Base-by-base conservation (phyloP, 2,797 vertebrate genomes). In the Rallus crepitans region DNA sequence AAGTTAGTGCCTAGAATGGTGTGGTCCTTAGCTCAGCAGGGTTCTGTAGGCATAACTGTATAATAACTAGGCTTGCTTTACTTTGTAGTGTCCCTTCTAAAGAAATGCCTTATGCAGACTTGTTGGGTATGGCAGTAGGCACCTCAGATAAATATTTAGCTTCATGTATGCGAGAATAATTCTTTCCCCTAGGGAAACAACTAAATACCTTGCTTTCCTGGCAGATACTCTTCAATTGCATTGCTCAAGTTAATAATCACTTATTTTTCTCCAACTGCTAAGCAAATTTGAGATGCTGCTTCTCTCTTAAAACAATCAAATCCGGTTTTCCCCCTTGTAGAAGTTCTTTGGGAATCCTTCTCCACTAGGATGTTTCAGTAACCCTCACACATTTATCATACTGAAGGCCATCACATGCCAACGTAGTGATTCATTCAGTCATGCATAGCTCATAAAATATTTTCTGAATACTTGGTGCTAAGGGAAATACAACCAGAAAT, bases 401-500 rank as follows among this genome's bases (percentile, higher is more conserved):
- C 1, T 35, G 37, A 71, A 55, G 60, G 15, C 50, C 57, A 75
- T 80, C 61, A 52, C 15, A 11, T 93, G 72, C n/a, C 66, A 68
- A 87, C 82, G 68, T 27, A 84, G 66, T 82, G 30, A 61, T 68
- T 35, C 94, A 60, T 57, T 93, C 37, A 75, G 39, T 91, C 39
- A 60, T 56, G 52, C 69, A 39, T 15, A 81, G 35, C 70, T 35
- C 69, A 72, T 86, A 83, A 82, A 92, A 59, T 93, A 15, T 66
- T 94, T 93, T 90, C n/a, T 94, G 70, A 68, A 42, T n/a, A 91
- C 10, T 80, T 95, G 45, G 4, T 86, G 35, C 65, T 71, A 64
- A 53, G 31, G 48, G 61, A 78, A 86, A 55, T 71, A 55, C 9
- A 83, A 18, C 18, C 69, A 83, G 68, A 68, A 93, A 75, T 68